Base-by-base conservation (phyloP, 2,797 vertebrate genomes). In the Eupleurogrammus muticus region DNA sequence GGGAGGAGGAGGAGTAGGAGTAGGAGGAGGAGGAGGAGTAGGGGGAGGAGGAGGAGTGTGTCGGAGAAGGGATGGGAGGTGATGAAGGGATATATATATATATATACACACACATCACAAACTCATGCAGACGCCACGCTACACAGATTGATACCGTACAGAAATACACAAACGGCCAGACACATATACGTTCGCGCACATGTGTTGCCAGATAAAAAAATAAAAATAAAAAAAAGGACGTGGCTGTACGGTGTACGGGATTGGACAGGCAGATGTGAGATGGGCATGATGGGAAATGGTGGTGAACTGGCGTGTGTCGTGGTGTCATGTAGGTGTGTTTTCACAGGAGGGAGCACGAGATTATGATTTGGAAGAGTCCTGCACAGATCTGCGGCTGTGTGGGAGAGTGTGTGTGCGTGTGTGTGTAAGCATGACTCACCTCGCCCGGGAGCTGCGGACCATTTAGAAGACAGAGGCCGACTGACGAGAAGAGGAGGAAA, bases 391-490 rank as follows among this genome's bases (percentile, higher is more conserved):
- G 60, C 24, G 2, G 2, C 56, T 36, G 28, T 24, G 48, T 35
- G 12, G 21, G 50, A 40, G 40, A n/a, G n/a, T 55, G 59, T 56
- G 20, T 47, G 36, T 66, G 61, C 48, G 52, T 56, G 47, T 35
- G 50, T 17, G 48, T 10, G 55, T 34, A 36, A 32, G 57, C 9
- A 20, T 35, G 70, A 79, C 91, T 91, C 92, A 97, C 97, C 97
- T 97, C 96, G 95, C 70, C 95, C 95, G 60, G 96, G 95, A 86
- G 95, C 82, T 70, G 96, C 94, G 71, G 97, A 96, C 96, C 96
- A 97, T 87, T 98, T 97, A 47, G 97, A 96, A 80, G 96, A 91
- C 8, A 97, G 92, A 57, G 97, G 96, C 10, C 97, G 96, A 92
- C 97, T 98, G 87, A 74, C 40, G 6, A 50, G 36, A 61, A 40